A percentile compares a stretch with the other conserved stretches of the same genome.
Conservation (phyloP, 2,797 vertebrate genomes). For the Hippocampus kuda region DNA sequence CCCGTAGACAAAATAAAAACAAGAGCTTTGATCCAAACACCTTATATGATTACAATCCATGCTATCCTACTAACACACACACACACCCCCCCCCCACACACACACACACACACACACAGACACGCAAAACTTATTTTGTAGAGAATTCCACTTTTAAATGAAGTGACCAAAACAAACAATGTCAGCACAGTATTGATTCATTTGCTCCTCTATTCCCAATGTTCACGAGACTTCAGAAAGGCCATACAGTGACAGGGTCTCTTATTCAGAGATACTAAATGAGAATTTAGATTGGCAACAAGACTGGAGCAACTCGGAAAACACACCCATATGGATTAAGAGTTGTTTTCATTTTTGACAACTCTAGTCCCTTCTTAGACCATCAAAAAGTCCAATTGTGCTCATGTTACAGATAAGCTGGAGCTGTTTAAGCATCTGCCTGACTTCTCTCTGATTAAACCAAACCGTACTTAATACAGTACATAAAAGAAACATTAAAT, state of each 20-base stretch:
- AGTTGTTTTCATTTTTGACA: conserved; percentile 31
- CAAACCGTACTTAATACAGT: too few relatives aligned
- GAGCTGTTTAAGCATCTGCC: conserved; percentile 33
- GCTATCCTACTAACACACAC: background rate
- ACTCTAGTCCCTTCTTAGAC: conserved; percentile 23
- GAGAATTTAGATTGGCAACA: background rate
- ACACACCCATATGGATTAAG: background rate
- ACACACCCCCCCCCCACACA: background rate
- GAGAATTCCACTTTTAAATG: background rate
- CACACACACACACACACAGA: background rate
- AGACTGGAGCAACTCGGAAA: background rate
- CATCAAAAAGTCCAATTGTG: too few relatives aligned
- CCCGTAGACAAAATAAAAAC: background rate
- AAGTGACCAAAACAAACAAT: background rate
- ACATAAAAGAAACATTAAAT: too few relatives aligned
- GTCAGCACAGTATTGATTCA: background rate
- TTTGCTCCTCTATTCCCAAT: background rate
- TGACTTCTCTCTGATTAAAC: too few relatives aligned
- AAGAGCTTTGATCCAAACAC: background rate
- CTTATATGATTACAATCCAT: background rate
- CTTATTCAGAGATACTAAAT: background rate
- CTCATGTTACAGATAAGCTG: conserved; percentile 2
- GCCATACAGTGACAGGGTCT: background rate
- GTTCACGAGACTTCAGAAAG: background rate
- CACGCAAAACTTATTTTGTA: background rate